These are phyloP conservation scores for Frankliniella fusca DNA, from an alignment of 2,888 invertebrate genomes.

Conservation along the genomic window DNA sequence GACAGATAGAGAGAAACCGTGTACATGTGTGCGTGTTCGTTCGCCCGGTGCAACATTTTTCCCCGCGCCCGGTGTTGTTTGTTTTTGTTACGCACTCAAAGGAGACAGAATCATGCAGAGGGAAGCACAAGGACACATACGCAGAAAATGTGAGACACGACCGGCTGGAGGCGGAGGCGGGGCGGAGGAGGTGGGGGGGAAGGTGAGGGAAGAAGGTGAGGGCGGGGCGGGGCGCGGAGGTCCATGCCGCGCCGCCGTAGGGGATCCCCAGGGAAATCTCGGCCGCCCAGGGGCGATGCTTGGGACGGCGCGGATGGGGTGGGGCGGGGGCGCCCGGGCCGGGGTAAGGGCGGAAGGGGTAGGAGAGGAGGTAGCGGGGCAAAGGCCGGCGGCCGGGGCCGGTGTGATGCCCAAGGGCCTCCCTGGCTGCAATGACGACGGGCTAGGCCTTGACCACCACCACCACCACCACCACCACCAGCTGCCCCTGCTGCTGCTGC, in stretches of 20 bases:
- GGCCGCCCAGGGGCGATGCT: constrained; percentile 19
- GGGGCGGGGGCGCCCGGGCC: background rate
- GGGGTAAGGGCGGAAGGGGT: background rate
- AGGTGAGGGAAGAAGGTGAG: background rate
- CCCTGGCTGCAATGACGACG: no score
- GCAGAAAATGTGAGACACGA: background rate
- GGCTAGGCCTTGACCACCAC: no score
- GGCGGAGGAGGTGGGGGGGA: background rate
- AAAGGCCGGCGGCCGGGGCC: no score
- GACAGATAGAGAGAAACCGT: no score
- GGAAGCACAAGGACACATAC: background rate
- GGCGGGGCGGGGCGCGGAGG: background rate
- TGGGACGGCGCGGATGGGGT: background rate
- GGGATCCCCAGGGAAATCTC: constrained; percentile 20
- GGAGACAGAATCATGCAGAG: constrained; percentile 1
- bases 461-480: no score
- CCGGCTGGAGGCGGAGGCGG: background rate
- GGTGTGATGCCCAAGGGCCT: no score
- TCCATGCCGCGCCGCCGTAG: background rate
- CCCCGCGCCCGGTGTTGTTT: background rate
- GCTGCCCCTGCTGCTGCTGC: no score
- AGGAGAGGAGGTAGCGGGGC: background rate
- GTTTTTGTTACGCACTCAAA: constrained; percentile 1
- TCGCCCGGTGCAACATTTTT: no score
- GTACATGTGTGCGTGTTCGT: no score